Evolutionary conservation across 2,113 vertebrate species (phyloP).

Genomic region (Euleptes europaea): DNA sequence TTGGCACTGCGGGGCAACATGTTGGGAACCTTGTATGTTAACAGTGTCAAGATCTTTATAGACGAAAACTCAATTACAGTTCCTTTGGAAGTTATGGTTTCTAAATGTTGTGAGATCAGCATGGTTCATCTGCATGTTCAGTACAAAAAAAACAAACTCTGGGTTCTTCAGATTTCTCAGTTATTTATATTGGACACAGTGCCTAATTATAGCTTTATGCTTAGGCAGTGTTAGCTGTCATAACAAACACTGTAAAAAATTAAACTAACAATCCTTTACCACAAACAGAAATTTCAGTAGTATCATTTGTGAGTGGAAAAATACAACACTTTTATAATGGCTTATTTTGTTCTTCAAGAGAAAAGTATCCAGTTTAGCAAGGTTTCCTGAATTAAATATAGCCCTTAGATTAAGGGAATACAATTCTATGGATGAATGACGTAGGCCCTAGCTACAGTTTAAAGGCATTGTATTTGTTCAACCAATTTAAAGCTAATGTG

Average conservation of each 20-base stretch:
- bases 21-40: not conserved
- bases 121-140: not conserved
- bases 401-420: constrained; percentile 33
- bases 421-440: constrained; percentile 24
- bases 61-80: not conserved
- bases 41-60: not conserved
- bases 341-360: constrained; percentile 28
- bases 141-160: not conserved
- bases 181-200: constrained; percentile 29
- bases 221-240: constrained; percentile 26
- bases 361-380: constrained; percentile 21
- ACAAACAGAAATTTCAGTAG: constrained; percentile 12
- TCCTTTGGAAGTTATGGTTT: not conserved
- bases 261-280: constrained; percentile 31
- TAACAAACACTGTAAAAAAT: constrained; percentile 30
- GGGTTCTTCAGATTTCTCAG: not conserved
- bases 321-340: not conserved
- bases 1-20: not conserved
- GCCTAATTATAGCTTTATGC: constrained; percentile 29
- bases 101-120: not conserved
- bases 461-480: not conserved
- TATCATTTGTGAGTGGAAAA: not conserved
- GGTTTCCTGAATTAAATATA: constrained; percentile 38
- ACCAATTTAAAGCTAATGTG: not conserved
- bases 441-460: not conserved